Evolutionary conservation across 2,797 vertebrate genomes (phyloP).

Genomic region (Alcedo quadribrachys): DNA sequence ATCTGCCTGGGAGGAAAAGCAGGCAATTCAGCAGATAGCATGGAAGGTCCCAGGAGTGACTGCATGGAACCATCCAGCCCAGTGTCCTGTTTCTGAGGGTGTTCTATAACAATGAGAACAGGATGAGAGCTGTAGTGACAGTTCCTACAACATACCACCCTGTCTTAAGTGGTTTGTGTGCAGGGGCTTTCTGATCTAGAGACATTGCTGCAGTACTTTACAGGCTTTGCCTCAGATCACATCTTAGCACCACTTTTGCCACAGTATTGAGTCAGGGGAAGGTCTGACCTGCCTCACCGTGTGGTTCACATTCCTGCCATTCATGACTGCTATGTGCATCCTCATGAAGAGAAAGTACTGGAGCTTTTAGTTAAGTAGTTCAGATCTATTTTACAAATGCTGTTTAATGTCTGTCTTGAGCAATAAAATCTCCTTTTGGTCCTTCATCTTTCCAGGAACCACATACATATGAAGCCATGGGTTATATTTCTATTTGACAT

Average conservation of each 20-base stretch:
- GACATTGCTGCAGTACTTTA: not conserved
- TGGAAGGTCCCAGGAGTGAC: not conserved
- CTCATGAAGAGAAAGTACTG: not conserved
- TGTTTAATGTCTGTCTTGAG: not conserved
- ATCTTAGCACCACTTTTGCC: not conserved
- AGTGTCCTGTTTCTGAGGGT: not conserved
- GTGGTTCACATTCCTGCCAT: not conserved
- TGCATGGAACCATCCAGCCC: not conserved
- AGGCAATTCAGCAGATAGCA: not conserved
- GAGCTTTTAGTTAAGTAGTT: not conserved
- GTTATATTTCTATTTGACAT: not conserved
- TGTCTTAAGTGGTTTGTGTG: not conserved
- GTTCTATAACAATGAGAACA: not conserved
- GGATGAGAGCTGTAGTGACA: not conserved
- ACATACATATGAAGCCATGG: not conserved
- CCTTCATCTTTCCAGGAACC: not conserved
- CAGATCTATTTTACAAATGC: not conserved
- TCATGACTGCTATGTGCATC: not conserved
- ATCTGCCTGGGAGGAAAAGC: constrained; percentile 66
- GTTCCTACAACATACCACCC: not conserved
- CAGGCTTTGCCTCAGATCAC: not conserved
- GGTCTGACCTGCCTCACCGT: not conserved
- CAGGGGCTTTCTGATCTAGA: not conserved
- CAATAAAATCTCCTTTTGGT: not conserved
- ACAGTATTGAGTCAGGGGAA: not conserved